Evolutionary conservation across 1,140 invertebrate genomes (phyloP).

Genomic region (Globodera rostochiensis): DNA sequence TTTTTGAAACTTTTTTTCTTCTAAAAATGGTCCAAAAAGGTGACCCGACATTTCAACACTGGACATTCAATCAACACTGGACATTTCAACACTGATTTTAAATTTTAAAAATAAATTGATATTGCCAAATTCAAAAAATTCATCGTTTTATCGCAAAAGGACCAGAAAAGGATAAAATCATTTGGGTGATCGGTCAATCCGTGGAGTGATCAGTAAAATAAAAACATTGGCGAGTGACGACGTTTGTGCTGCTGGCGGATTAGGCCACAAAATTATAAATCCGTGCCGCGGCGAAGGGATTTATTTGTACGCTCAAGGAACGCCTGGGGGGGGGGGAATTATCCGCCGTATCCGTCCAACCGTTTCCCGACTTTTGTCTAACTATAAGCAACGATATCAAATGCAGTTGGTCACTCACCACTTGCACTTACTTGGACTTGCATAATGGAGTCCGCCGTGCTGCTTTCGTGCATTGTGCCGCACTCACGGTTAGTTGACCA

Average conservation of each 20-base stretch:
- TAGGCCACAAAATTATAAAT: not conserved
- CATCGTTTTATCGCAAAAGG: not conserved
- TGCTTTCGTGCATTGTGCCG: constrained; percentile 38
- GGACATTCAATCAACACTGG: too few species aligned
- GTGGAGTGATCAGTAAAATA: not conserved
- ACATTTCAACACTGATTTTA: too few species aligned
- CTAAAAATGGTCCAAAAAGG: too few species aligned
- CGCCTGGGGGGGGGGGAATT: too few species aligned
- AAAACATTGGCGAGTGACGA: not conserved
- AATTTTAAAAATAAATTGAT: too few species aligned
- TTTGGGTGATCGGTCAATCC: not conserved
- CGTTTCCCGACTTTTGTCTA: not conserved
- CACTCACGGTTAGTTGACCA: constrained; percentile 14
- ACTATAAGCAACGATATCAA: not conserved
- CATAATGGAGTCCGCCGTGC: constrained; percentile 62
- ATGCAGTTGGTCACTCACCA: too few species aligned
- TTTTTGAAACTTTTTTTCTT: too few species aligned
- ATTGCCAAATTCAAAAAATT: too few species aligned
- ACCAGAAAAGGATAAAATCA: not conserved
- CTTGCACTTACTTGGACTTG: too few species aligned
- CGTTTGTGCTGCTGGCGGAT: not conserved
- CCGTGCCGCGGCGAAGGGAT: too few species aligned
- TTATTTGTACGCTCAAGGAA: not conserved
- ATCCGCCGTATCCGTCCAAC: too few species aligned
- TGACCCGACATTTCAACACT: too few species aligned